Base-by-base conservation (phyloP, 1,140 invertebrate species). In the Solen grandis region DNA sequence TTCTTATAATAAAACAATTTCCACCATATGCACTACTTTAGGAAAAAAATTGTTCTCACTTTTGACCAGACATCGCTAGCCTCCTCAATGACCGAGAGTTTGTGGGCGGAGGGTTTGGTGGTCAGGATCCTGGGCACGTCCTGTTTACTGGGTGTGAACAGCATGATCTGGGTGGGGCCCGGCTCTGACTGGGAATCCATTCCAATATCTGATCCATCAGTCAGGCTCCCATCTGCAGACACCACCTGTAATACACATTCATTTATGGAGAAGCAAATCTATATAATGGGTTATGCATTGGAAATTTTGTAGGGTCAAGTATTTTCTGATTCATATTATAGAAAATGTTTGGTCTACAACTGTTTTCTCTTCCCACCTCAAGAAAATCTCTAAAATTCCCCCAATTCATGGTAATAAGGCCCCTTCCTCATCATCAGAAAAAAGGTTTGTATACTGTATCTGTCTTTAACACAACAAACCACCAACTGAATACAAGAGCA, bases 11-110 rank as follows among this genome's bases (percentile, higher is more conserved):
- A n/a, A n/a, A n/a, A n/a, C n/a, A n/a, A n/a, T n/a, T n/a, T n/a
- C n/a, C n/a, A n/a, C n/a, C n/a, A n/a, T n/a, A n/a, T n/a, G n/a
- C n/a, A n/a, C n/a, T n/a, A n/a, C n/a, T n/a, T n/a, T n/a, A n/a
- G n/a, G n/a, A n/a, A n/a, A n/a, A n/a, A n/a, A n/a, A n/a, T n/a
- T n/a, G n/a, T n/a, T 29, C 69, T 65, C 14, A 76, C 73, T 46
- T 54, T 76, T 57, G 75, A 78, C 52, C 68, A 46, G 0, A 76
- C 25, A 69, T 78, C 75, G 69, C 75, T 78, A 22, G 72, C 72
- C 35, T 84, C 82, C 2, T 84, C 82, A n/a, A 84, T 84, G 5
- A 84, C 68, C 2, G 82, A 84, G n/a, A 84, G 36, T 62, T 76
- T 76, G 13, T 62, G 50, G 16, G 68, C 70, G 22, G 72, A 66